Base-by-base conservation (phyloP, 1,140 invertebrate species). In the Geopemphigus sp. region DNA sequence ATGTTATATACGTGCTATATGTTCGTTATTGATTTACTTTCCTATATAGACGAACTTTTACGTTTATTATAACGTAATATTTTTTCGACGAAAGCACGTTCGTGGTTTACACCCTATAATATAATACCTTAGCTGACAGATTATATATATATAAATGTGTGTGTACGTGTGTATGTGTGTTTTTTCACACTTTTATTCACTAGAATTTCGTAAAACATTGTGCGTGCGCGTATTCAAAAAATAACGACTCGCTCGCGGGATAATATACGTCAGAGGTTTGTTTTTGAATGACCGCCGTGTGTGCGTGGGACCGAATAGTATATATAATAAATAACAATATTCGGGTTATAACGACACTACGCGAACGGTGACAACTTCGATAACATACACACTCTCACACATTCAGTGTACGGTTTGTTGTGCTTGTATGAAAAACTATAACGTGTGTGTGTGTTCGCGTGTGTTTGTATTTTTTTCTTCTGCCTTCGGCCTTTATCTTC, bases 401-500 rank as follows among this genome's bases (percentile, higher is more conserved):
- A 39, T 8, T 4, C 32, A 39, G 32, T 39, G 32, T 39, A 39
- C 32, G 32, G 32, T 39, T 39, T 8, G 1, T 22, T 47, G 24
- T 15, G 24, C 1, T 26, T 26, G 45, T 50, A 17, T 50, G 45
- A 50, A 50, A 50, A 50, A 68, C 39, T 17, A 50, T 47, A 39
- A 39, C 32, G 8, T 39, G 32, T 39, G 32, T 45, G 47, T 17
- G 45, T 68, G 66, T 68, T 26, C 8, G 32, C 8, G 32, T 45
- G 47, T 17, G 45, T 68, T 39, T 68, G n/a, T 50, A 26, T 39
- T 32, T 56, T 22, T 6, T 56, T 24, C 14, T 66, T 64, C 29
- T 68, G 64, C n/a, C n/a, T 12, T 68, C n/a, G n/a, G 32, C n/a
- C 39, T 68, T 68, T 68, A 22, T 68, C 22, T 68, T 47, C 11